A percentile compares a stretch with the other conserved stretches of the same genome.
Evolutionary conservation across 2,888 invertebrate species (phyloP).

Genomic region (Pandemis cinnamomeana): DNA sequence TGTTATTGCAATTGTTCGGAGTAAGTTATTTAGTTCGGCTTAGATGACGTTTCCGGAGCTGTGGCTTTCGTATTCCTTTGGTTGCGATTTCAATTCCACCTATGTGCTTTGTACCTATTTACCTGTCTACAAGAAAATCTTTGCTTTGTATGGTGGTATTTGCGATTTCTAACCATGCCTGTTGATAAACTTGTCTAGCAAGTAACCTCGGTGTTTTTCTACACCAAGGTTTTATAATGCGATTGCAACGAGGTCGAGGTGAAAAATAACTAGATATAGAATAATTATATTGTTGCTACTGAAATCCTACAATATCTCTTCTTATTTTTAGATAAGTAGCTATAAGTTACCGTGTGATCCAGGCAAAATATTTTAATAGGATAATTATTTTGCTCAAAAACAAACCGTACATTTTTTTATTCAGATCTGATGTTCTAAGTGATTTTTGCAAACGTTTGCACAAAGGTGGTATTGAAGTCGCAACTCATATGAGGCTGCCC

Average conservation of each 20-base stretch:
- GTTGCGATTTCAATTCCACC: constrained; percentile 55
- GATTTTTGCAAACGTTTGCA: constrained; percentile 6
- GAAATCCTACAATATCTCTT: too few relatives aligned
- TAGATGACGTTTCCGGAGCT: constrained; percentile 75
- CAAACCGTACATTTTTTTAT: too few relatives aligned
- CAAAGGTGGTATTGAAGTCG: constrained; percentile 52
- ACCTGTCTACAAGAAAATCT: background rate
- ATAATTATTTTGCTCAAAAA: too few relatives aligned
- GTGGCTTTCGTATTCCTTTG: constrained; percentile 60
- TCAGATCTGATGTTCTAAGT: too few relatives aligned
- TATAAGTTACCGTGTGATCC: too few relatives aligned
- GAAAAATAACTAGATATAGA: too few relatives aligned
- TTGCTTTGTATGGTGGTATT: background rate
- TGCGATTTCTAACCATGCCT: background rate
- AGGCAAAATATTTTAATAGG: too few relatives aligned
- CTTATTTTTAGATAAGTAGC: too few relatives aligned
- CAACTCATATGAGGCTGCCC: constrained; percentile 62
- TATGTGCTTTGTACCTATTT: constrained; percentile 44
- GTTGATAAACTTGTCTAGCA: background rate
- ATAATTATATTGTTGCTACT: too few relatives aligned
- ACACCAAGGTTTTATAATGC: too few relatives aligned
- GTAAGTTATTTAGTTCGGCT: constrained; percentile 78
- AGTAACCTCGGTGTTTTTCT: too few relatives aligned
- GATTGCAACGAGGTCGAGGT: too few relatives aligned
- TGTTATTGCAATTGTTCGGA: constrained; percentile 56